A percentile compares a stretch with the other conserved stretches of the same genome.
Conservation (phyloP, 2,113 vertebrate genomes). For the Neoarius graeffei region DNA sequence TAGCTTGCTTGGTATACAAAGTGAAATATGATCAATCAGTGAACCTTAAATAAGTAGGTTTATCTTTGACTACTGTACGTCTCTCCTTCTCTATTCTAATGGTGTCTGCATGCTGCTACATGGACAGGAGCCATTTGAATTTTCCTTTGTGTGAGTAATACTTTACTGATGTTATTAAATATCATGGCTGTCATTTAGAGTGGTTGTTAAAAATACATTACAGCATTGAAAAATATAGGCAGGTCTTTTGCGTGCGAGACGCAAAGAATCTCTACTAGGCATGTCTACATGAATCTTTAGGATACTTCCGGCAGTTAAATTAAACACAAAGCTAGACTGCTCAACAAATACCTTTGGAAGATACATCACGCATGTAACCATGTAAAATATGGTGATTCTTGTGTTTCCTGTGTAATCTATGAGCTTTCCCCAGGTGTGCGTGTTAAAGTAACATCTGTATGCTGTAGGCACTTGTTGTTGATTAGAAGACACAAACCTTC, state of each 20-base stretch:
- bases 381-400: constrained; percentile 36
- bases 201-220: constrained; percentile 31
- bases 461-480: constrained; percentile 24
- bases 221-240: constrained; percentile 36
- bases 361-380: constrained; percentile 33
- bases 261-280: constrained; percentile 14
- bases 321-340: constrained; percentile 57
- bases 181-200: constrained; percentile 9
- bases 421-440: constrained; percentile 45
- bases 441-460: constrained; percentile 27
- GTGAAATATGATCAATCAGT: not conserved
- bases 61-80: not conserved
- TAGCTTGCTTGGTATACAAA: constrained; percentile 1
- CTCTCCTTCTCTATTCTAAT: constrained; percentile 13
- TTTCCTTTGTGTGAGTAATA: constrained; percentile 35
- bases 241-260: not conserved
- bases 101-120: constrained; percentile 57
- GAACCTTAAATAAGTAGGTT: constrained; percentile 11
- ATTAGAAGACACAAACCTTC: constrained; percentile 73
- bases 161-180: constrained; percentile 56
- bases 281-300: constrained; percentile 33
- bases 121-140: constrained; percentile 38
- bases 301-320: constrained; percentile 47
- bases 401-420: constrained; percentile 3
- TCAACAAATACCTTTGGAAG: constrained; percentile 45